Evolutionary conservation across 2,888 invertebrate genomes (phyloP).

Genomic region (Luffia ferchaultella): DNA sequence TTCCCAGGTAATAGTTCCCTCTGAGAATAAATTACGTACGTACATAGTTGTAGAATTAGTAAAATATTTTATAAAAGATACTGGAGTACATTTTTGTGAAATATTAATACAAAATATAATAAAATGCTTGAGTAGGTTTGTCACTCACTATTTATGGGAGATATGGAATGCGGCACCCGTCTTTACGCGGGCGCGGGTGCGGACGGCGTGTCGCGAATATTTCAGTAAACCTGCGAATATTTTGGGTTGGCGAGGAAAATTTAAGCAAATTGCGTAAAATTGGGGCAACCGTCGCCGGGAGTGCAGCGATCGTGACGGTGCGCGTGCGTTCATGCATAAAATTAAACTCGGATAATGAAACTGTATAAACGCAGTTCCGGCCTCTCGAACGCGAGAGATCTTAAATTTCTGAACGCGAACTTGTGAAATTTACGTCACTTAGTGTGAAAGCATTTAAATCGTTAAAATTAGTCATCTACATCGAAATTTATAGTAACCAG

Average conservation of each 20-base stretch:
- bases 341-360: constrained; percentile 61
- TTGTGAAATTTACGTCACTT: constrained; percentile 1
- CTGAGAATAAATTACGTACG: no score
- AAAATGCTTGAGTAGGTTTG: no score
- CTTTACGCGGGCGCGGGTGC: neutral
- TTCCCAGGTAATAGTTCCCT: no score
- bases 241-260: constrained; percentile 12
- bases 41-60: no score
- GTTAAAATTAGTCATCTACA: no score
- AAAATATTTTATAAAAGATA: no score
- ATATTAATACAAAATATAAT: no score
- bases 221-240: constrained; percentile 6
- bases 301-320: constrained; percentile 24
- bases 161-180: no score
- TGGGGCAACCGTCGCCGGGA: constrained; percentile 14
- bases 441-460: neutral
- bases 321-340: constrained; percentile 59
- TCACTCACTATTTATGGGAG: no score
- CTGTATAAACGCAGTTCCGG: constrained; percentile 27
- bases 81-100: no score
- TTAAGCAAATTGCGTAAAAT: constrained; percentile 19
- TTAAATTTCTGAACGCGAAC: constrained; percentile 1
- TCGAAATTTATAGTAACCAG: no score
- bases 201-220: constrained; percentile 2
- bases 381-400: constrained; percentile 10